Percentiles rank a stretch among this genome's conserved stretches.
Evolutionary conservation across 2,113 vertebrate species (phyloP).

Genomic region (Syngnathus typhle): DNA sequence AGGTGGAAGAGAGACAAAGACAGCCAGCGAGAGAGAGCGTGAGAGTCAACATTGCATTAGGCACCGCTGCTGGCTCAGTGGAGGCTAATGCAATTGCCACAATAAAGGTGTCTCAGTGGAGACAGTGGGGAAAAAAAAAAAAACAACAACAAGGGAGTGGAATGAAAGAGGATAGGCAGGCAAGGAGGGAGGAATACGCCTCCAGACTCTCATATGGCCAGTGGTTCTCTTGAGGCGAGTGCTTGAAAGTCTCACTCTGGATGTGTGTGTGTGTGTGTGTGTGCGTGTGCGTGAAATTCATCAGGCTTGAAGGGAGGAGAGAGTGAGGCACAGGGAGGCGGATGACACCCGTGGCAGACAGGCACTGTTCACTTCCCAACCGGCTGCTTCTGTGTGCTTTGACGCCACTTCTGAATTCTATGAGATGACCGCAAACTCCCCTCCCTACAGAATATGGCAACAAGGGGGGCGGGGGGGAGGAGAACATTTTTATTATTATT

Average conservation of each 20-base stretch:
- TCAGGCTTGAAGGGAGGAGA: slow-evolving; percentile 53
- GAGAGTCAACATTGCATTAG: slow-evolving; percentile 66
- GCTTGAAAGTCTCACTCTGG: slow-evolving; percentile 57
- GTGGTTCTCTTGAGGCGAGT: slow-evolving; percentile 64
- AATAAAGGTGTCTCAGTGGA: slow-evolving; percentile 69
- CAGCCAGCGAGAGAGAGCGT: slow-evolving; percentile 41
- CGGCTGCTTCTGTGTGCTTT: slow-evolving; percentile 38
- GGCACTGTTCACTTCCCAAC: slow-evolving; percentile 41
- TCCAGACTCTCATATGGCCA: slow-evolving; percentile 67
- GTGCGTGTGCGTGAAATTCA: slow-evolving; percentile 47
- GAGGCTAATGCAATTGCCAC: slow-evolving; percentile 75
- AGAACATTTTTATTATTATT: neutral
- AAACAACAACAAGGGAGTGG: slow-evolving; percentile 42
- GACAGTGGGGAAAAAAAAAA: slow-evolving; percentile 47
- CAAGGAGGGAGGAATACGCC: slow-evolving; percentile 45
- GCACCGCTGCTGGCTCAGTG: slow-evolving; percentile 63
- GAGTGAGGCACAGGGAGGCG: slow-evolving; percentile 21
- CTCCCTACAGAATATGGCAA: slow-evolving; percentile 47
- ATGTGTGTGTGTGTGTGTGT: slow-evolving; percentile 45
- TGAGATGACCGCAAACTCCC: slow-evolving; percentile 48
- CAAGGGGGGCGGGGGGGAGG: neutral
- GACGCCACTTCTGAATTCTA: slow-evolving; percentile 62
- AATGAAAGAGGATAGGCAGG: slow-evolving; percentile 59
- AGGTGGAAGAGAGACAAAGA: slow-evolving; percentile 38
- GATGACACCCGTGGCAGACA: slow-evolving; percentile 43